Evolutionary conservation across 2,797 vertebrate genomes (phyloP).

Genomic region (Thalassophryne amazonica): DNA sequence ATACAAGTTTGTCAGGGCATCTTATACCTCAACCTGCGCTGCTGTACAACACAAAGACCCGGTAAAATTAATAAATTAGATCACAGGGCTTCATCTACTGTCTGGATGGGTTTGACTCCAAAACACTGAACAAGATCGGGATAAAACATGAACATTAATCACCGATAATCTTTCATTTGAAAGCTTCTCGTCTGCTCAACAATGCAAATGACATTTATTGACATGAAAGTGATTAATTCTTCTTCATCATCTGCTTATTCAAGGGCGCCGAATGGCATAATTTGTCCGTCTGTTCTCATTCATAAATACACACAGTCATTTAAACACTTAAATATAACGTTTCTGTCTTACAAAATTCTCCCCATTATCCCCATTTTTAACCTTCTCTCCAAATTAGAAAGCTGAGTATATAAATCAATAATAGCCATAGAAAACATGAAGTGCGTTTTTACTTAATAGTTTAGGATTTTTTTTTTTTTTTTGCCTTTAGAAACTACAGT

Average conservation of each 20-base stretch:
- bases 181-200: conserved; percentile 10
- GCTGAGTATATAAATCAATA: conserved; percentile 46
- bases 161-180: conserved; percentile 4
- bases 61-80: not conserved
- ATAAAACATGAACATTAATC: conserved; percentile 21
- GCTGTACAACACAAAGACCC: conserved; percentile 4
- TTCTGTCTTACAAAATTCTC: conserved; percentile 46
- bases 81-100: not conserved
- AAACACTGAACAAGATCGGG: conserved; percentile 2
- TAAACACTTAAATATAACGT: conserved; percentile 41
- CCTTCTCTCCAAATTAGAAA: conserved; percentile 37
- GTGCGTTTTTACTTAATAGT: conserved; percentile 56
- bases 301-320: not conserved
- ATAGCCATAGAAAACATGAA: conserved; percentile 64
- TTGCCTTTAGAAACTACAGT: conserved; percentile 28
- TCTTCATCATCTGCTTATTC: conserved; percentile 40
- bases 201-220: conserved; percentile 38
- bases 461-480: conserved; percentile 10
- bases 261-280: conserved; percentile 32
- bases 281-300: conserved; percentile 29
- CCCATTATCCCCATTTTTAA: conserved; percentile 39
- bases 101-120: conserved; percentile 22
- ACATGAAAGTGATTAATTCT: conserved; percentile 47
- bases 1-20: no score
- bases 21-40: no score